Evolutionary conservation across 1,140 invertebrate genomes (phyloP).

Genomic region (Drosophila pruinosa): DNA sequence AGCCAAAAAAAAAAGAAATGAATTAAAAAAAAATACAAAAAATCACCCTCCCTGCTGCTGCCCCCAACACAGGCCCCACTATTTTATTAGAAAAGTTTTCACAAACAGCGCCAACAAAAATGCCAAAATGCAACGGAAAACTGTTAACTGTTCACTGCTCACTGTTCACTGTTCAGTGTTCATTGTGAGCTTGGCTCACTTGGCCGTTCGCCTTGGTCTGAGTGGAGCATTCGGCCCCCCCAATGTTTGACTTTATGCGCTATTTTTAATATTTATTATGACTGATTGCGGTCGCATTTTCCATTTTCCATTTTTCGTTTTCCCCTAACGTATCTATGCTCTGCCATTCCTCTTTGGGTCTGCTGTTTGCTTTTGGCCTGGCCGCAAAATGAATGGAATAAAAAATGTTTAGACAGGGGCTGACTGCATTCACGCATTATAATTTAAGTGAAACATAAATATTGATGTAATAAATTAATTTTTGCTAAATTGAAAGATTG

Average conservation of each 20-base stretch:
- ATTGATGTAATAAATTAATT: constrained; percentile 82
- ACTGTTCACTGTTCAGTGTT: neutral
- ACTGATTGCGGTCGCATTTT: constrained; percentile 69
- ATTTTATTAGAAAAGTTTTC: constrained; percentile 79
- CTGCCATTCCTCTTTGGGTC: neutral
- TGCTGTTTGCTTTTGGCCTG: constrained; percentile 65
- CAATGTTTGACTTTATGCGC: constrained; percentile 77
- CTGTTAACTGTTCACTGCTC: neutral
- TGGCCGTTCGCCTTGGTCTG: neutral
- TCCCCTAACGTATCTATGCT: neutral
- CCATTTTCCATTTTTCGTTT: constrained; percentile 17
- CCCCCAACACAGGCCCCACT: constrained; percentile 45
- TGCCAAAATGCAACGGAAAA: constrained; percentile 8
- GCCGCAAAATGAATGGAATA: constrained; percentile 28
- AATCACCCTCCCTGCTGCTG: neutral
- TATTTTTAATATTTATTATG: constrained; percentile 81
- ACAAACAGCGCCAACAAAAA: constrained; percentile 17
- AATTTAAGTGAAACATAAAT: constrained; percentile 82
- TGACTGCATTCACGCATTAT: constrained; percentile 80
- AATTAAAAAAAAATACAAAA: too few species aligned
- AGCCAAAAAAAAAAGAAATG: neutral
- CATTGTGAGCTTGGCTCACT: neutral
- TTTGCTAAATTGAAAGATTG: constrained; percentile 67
- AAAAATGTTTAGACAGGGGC: constrained; percentile 62
- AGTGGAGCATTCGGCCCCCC: constrained; percentile 15